Percentiles rank a stretch among this genome's conserved stretches.
Evolutionary conservation across 2,797 vertebrate species (phyloP).

Genomic region (Capromys pilorides): DNA sequence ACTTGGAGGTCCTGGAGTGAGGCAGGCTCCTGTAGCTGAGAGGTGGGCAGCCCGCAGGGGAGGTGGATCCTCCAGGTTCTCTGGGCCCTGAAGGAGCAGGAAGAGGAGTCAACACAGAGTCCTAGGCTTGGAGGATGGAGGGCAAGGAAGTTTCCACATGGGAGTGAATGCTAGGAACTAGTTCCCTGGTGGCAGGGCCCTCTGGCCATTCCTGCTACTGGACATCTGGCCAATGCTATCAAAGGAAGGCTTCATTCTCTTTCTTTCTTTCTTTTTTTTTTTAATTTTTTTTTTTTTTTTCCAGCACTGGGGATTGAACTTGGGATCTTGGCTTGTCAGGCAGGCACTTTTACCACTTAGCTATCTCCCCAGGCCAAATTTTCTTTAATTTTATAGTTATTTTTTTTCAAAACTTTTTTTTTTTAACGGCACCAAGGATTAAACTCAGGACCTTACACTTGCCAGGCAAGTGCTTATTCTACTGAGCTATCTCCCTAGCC

Average conservation of each 20-base stretch:
- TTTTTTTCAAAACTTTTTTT: no score
- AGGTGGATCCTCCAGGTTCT: constrained; percentile 86
- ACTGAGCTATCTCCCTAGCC: no score
- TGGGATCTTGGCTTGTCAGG: no score
- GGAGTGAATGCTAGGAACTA: background rate
- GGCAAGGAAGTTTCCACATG: background rate
- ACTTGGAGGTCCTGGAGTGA: constrained; percentile 93
- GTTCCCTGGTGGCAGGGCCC: background rate
- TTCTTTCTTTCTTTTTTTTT: no score
- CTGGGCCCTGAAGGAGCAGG: constrained; percentile 87
- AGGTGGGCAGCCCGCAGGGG: constrained; percentile 88
- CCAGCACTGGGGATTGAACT: no score
- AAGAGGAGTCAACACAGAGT: background rate
- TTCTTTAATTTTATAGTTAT: no score
- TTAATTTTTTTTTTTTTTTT: no score
- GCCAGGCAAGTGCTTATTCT: no score
- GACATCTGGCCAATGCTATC: background rate
- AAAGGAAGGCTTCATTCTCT: background rate
- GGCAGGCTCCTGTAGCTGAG: constrained; percentile 92
- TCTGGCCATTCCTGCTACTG: background rate
- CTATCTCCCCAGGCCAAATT: no score
- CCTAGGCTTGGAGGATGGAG: background rate
- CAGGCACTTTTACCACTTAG: no score
- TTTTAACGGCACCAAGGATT: no score
- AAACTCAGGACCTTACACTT: no score